Evolutionary conservation across 2,888 invertebrate species (phyloP).

Genomic region (Epirrhoe tristata): DNA sequence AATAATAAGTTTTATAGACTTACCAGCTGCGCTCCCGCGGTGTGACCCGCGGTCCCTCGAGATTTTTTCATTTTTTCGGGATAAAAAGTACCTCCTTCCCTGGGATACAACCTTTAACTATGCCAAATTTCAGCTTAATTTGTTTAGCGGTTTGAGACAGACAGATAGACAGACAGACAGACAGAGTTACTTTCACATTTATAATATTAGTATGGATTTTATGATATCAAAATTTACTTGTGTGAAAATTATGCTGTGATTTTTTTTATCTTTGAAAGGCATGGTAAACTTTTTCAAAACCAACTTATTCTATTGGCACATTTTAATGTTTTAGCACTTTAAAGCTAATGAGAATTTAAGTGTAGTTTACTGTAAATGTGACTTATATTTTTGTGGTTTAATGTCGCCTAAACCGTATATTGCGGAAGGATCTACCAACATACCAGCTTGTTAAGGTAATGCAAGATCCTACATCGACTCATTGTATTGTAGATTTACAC

Average conservation of each 20-base stretch:
- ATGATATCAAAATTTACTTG: conserved; percentile 26
- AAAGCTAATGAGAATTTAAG: conserved; percentile 46
- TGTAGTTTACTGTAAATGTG: conserved; percentile 80
- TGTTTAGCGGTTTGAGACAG: too few relatives aligned
- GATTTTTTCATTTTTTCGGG: too few relatives aligned
- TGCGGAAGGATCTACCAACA: conserved; percentile 87
- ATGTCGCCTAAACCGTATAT: conserved; percentile 83
- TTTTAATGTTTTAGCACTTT: conserved; percentile 14
- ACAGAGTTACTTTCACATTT: too few relatives aligned
- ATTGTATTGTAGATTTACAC: conserved; percentile 77
- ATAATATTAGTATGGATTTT: too few relatives aligned
- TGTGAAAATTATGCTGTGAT: conserved; percentile 23
- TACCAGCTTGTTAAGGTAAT: conserved; percentile 88
- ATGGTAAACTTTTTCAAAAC: conserved; percentile 13
- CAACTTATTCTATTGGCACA: background rate
- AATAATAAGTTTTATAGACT: too few relatives aligned
- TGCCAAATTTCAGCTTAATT: too few relatives aligned
- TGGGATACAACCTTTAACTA: too few relatives aligned
- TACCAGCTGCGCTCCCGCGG: too few relatives aligned
- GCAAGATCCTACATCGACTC: conserved; percentile 56
- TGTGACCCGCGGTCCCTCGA: too few relatives aligned
- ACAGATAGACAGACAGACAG: too few relatives aligned
- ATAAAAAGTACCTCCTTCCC: too few relatives aligned
- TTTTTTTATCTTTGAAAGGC: conserved; percentile 1
- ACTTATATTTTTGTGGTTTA: conserved; percentile 84